A percentile compares a stretch with the other conserved stretches of the same genome.
These are phyloP conservation scores for Laticauda laticaudata DNA, from an alignment of 2,113 vertebrate species.

Conservation along the genomic window DNA sequence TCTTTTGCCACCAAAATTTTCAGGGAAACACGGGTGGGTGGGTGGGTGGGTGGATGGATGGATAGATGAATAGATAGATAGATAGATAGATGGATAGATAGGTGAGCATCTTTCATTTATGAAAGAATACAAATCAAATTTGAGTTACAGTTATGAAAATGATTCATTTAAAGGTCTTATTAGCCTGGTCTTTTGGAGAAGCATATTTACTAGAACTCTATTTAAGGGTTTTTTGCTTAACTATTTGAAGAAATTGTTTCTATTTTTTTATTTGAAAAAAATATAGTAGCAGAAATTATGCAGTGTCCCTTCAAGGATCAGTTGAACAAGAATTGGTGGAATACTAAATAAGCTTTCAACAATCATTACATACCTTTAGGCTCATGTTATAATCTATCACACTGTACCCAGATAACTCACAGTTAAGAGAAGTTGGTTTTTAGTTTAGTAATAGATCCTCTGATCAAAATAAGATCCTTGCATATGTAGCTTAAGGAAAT, in stretches of 20 bases:
- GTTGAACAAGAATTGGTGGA: slow-evolving; percentile 35
- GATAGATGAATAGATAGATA: too few relatives aligned
- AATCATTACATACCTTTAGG: slow-evolving; percentile 2
- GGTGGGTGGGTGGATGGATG: neutral
- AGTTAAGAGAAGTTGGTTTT: slow-evolving; percentile 11
- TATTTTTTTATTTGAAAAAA: slow-evolving; percentile 5
- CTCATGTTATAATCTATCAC: slow-evolving; percentile 28
- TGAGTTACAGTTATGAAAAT: neutral
- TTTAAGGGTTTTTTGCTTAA: neutral
- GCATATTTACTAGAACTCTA: neutral
- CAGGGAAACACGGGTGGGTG: too few relatives aligned
- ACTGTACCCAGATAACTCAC: neutral
- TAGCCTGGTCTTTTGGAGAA: neutral
- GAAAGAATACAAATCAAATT: neutral
- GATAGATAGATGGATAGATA: neutral
- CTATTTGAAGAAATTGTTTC: neutral
- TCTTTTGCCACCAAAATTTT: too few relatives aligned
- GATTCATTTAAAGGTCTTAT: neutral
- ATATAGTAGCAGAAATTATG: neutral
- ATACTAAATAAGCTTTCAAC: neutral
- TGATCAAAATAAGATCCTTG: neutral
- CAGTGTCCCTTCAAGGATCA: slow-evolving; percentile 28
- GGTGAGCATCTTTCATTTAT: neutral
- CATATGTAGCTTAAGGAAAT: slow-evolving; percentile 3
- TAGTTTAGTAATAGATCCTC: neutral